These are phyloP conservation scores for Pristionchus mayeri DNA, from an alignment of 2,888 invertebrate species.

Conservation along the genomic window DNA sequence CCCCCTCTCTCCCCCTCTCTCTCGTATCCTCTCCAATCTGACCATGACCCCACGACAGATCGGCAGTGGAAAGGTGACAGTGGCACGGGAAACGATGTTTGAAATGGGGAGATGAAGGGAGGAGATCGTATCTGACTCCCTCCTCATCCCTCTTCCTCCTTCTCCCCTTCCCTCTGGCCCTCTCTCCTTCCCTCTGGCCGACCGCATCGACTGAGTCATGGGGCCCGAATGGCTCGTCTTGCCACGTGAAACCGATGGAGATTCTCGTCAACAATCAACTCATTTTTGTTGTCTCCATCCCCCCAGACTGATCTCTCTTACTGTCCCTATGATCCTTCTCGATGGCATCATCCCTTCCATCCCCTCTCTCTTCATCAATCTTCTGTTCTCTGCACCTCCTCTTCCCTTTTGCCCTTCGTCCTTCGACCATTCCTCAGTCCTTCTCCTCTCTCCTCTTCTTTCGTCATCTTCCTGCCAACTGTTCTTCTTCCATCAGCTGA, in stretches of 20 bases:
- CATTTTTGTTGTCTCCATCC: slow-evolving; percentile 42
- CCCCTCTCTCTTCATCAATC: background rate
- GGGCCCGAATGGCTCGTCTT: slow-evolving; percentile 54
- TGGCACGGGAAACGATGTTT: slow-evolving; percentile 23
- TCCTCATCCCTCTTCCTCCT: slow-evolving; percentile 49
- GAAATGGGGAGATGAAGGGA: background rate
- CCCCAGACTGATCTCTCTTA: slow-evolving; percentile 5
- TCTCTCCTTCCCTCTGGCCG: slow-evolving; percentile 36
- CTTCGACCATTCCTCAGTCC: background rate
- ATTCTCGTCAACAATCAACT: slow-evolving; percentile 51
- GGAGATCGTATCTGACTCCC: background rate
- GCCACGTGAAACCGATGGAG: slow-evolving; percentile 55
- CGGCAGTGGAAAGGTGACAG: slow-evolving; percentile 36
- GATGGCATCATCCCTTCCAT: background rate
- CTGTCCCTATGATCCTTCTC: slow-evolving; percentile 16
- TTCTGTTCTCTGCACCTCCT: background rate
- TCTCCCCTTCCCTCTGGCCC: slow-evolving; percentile 52
- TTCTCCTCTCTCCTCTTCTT: background rate
- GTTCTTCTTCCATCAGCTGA: slow-evolving; percentile 34
- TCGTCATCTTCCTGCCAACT: slow-evolving; percentile 33
- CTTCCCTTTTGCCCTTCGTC: background rate
- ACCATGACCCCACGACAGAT: slow-evolving; percentile 25
- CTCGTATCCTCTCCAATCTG: background rate
- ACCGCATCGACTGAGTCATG: slow-evolving; percentile 53
- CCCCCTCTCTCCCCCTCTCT: background rate